Percentiles rank a stretch among this genome's conserved stretches.
Evolutionary conservation across 2,797 vertebrate species (phyloP).

Genomic region (Otolemur crassicaudatus): DNA sequence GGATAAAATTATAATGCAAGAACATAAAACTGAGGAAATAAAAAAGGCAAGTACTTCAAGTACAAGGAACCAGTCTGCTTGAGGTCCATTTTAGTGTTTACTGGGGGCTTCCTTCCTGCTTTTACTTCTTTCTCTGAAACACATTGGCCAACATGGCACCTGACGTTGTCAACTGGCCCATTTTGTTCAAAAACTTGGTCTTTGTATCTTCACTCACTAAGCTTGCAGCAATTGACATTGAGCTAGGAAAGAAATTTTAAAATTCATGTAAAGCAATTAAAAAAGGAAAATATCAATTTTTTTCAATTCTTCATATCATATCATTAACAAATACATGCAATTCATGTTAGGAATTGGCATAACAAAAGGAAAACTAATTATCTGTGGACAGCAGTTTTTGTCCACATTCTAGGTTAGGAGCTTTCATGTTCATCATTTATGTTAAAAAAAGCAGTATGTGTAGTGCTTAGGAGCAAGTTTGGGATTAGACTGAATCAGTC

Average conservation of each 20-base stretch:
- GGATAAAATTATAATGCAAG: constrained; percentile 93
- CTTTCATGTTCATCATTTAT: neutral
- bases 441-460: neutral
- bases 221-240: constrained; percentile 97
- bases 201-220: constrained; percentile 99
- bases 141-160: constrained; percentile 99
- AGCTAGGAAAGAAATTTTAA: constrained; percentile 87
- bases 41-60: constrained; percentile 97
- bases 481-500: neutral
- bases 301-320: neutral
- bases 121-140: constrained; percentile 99
- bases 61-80: constrained; percentile 91
- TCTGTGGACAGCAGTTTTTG: neutral
- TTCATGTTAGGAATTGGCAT: neutral
- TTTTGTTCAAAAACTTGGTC: constrained; percentile 99
- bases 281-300: neutral
- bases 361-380: neutral
- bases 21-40: constrained; percentile 89
- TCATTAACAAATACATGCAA: neutral
- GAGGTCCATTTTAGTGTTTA: constrained; percentile 90
- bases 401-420: neutral
- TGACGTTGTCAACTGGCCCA: constrained; percentile 99
- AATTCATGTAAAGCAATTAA: constrained; percentile 43
- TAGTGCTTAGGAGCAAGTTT: neutral
- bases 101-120: constrained; percentile 71